Evolutionary conservation across 2,888 invertebrate genomes (phyloP).

Genomic region (Tuberolachnus salignus): DNA sequence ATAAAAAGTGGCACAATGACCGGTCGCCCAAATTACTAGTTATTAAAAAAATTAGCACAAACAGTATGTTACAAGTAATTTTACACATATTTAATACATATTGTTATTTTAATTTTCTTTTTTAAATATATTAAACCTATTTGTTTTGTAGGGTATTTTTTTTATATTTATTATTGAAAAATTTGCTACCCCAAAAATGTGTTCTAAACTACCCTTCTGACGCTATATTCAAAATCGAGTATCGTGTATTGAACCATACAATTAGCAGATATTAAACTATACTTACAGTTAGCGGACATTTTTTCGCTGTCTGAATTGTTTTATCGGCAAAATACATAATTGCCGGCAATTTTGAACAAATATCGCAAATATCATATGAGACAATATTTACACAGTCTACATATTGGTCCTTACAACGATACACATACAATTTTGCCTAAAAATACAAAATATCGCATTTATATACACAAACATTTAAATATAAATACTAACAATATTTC

Average conservation of each 20-base stretch:
- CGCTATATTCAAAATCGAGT: no score
- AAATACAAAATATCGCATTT: no score
- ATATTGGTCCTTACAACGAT: background rate
- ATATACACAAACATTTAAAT: background rate
- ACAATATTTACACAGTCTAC: slow-evolving; percentile 9
- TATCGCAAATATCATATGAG: background rate
- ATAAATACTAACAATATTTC: no score
- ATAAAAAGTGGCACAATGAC: no score
- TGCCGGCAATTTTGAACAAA: background rate
- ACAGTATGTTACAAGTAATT: no score
- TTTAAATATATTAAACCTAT: background rate
- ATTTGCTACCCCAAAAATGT: background rate
- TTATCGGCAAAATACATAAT: background rate
- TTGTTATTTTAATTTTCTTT: background rate
- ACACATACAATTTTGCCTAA: background rate
- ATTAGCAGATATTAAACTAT: background rate
- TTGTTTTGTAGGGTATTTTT: background rate
- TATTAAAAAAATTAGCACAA: no score
- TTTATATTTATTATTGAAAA: background rate
- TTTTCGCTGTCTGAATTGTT: background rate
- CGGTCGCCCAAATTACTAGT: no score
- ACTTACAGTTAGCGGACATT: background rate
- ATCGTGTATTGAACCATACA: no score
- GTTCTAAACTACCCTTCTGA: background rate
- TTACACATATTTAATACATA: no score